Evolutionary conservation across 2,888 invertebrate genomes (phyloP).

Genomic region (Macrophya alboannulata): DNA sequence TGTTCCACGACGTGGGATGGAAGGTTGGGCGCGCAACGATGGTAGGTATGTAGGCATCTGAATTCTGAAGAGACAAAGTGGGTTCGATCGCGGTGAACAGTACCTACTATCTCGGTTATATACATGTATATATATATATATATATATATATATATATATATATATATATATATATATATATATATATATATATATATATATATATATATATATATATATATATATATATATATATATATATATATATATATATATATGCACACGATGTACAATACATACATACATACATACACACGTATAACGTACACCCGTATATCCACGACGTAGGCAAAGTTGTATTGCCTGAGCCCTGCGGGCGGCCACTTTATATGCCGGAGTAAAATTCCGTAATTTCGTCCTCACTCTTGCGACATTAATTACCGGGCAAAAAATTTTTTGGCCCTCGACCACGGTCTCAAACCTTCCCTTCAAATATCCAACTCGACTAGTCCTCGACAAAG

Average conservation of each 20-base stretch:
- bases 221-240: neutral
- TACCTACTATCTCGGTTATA: constrained; percentile 2
- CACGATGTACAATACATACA: neutral
- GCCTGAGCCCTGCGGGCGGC: constrained; percentile 45
- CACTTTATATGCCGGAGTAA: constrained; percentile 51
- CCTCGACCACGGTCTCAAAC: neutral
- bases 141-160: neutral
- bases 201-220: neutral
- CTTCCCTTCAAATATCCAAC: neutral
- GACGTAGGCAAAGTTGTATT: constrained; percentile 31
- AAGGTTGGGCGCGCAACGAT: constrained; percentile 57
- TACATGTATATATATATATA: neutral
- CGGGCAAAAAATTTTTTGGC: constrained; percentile 15
- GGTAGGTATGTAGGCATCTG: constrained; percentile 65
- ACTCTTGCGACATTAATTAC: constrained; percentile 47
- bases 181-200: neutral
- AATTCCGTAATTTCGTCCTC: constrained; percentile 50
- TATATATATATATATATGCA: neutral
- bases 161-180: neutral
- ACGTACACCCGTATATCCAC: neutral
- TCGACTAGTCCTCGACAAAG: neutral
- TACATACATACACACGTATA: neutral
- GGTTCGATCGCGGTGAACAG: constrained; percentile 56
- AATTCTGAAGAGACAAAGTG: constrained; percentile 68
- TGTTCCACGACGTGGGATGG: constrained; percentile 61